These are phyloP conservation scores for Morone chrysops DNA, from an alignment of 2,113 vertebrate species.

Conservation along the genomic window DNA sequence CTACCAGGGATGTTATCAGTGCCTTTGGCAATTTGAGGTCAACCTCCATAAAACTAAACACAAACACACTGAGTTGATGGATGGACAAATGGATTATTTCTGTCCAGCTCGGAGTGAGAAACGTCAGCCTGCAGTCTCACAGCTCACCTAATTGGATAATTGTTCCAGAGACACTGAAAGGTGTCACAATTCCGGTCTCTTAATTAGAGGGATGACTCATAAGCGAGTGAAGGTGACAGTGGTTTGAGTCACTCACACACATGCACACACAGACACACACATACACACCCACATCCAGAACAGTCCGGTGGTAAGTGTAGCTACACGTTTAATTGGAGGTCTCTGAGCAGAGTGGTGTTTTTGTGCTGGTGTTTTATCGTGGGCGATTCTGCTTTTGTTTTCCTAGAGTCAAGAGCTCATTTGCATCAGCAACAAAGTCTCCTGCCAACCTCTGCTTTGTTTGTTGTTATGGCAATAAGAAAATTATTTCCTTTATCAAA, in stretches of 20 bases:
- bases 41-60: not conserved
- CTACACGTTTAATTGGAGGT: conserved; percentile 24
- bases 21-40: not conserved
- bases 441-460: conserved; percentile 7
- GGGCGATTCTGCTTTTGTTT: conserved; percentile 36
- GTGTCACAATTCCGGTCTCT: conserved; percentile 21
- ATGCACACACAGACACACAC: conserved; percentile 4
- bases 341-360: conserved; percentile 38
- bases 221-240: not conserved
- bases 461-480: conserved; percentile 6
- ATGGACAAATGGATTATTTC: not conserved
- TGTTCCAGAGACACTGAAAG: conserved; percentile 5
- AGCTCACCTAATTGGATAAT: conserved; percentile 32
- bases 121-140: not conserved
- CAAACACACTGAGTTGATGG: not conserved
- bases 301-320: not conserved
- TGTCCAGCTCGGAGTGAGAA: not conserved
- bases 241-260: conserved; percentile 35
- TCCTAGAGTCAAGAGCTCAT: conserved; percentile 27
- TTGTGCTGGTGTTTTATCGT: conserved; percentile 19
- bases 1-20: not conserved
- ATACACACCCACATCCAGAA: not conserved
- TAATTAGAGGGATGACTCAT: conserved; percentile 45
- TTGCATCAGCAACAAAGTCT: conserved; percentile 35
- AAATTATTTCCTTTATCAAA: not conserved